Base-by-base conservation (phyloP, 1,140 invertebrate species). In the Cecropterus lyciades region DNA sequence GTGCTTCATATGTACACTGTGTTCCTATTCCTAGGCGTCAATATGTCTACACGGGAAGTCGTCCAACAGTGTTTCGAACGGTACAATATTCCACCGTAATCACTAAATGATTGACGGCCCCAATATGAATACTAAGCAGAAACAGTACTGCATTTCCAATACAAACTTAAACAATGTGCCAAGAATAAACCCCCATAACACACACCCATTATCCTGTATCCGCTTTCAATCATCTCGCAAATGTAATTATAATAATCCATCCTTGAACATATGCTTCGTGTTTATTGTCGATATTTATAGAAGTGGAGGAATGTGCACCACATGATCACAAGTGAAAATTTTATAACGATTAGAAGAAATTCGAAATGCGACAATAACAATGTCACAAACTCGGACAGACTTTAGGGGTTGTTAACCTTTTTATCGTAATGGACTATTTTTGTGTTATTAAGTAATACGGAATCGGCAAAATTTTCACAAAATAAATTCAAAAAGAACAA, bases 121-220 rank as follows among this genome's bases (percentile, higher is more conserved):
- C 46, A 62, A 40, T 51, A 51, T 40, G 59, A 62, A 62, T 62
- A 62, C 30, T 62, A 62, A 62, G 43, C 42, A 46, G 45, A 62
- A 49, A 33, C 57, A 49, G 46, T 46, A 52, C 49, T 30, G 17
- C 13, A 46, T 16, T 45, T 49, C 30, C 45, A 62, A 33, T 62
- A 17, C 30, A 51, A 62, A 46, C 15, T 62, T 40, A 62, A 62
- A 62, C 59, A 62, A 62, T 62, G 45, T 27, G 30, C 45, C 59
- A 40, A 62, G 46, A 62, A 62, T 62, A 62, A 51, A 27, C 27
- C 17, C 13, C 3, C 3, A 8, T 51, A 24, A 1, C 27, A 42
- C 13, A 10, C 57, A 24, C 30, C 48, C 57, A 49, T 62, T 49
- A 49, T 40, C 46, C 27, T 37, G 56, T 17, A 33, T 60, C 27